Conservation (phyloP, 2,797 vertebrate genomes). For the Okamejei kenojei region DNA sequence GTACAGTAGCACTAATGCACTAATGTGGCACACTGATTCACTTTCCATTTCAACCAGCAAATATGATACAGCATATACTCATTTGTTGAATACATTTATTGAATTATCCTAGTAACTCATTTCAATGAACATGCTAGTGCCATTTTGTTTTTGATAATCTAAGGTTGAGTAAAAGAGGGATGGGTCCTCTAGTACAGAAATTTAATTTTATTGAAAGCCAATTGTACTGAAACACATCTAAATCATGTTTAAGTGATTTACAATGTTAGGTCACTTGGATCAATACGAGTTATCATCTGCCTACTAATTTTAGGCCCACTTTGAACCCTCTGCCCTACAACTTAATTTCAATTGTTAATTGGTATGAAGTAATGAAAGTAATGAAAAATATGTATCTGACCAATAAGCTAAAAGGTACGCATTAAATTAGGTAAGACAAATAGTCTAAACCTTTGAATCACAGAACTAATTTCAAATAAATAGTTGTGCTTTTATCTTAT, state of each 20-base stretch:
- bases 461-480: neutral
- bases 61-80: neutral
- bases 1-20: neutral
- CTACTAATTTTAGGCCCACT: neutral
- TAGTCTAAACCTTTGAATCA: neutral
- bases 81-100: neutral
- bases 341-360: neutral
- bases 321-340: neutral
- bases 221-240: neutral
- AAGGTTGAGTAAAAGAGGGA: too few relatives aligned
- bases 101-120: too few relatives aligned
- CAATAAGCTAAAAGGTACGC: neutral
- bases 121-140: too few relatives aligned
- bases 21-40: neutral
- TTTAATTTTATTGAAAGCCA: neutral
- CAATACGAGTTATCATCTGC: neutral
- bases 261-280: neutral
- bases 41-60: neutral
- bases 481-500: neutral
- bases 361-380: neutral
- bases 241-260: neutral
- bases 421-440: neutral
- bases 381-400: neutral
- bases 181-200: neutral
- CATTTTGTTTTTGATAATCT: too few relatives aligned